These are phyloP conservation scores for Volucella inflata DNA, from an alignment of 2,888 invertebrate species.

Conservation along the genomic window DNA sequence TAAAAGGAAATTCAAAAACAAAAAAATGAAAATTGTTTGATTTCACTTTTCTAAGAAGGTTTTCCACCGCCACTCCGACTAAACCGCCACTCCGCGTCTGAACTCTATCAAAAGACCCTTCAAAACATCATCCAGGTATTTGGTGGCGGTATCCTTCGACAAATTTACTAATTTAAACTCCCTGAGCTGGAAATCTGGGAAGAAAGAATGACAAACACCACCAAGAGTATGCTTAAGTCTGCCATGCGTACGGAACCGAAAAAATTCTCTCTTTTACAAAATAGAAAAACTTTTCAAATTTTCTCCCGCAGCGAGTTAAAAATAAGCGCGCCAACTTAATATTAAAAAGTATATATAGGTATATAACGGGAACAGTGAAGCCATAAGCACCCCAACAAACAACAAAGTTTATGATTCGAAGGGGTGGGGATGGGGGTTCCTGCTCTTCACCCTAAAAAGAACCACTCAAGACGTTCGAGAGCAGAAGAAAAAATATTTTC, in stretches of 20 bases:
- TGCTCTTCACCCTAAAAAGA: not conserved
- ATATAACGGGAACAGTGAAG: conserved; percentile 37
- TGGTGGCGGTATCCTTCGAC: conserved; percentile 1
- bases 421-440: conserved; percentile 25
- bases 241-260: conserved; percentile 22
- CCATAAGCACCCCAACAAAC: conserved; percentile 43
- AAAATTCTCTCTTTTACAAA: conserved; percentile 33
- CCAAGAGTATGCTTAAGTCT: conserved; percentile 12
- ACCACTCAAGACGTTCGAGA: not conserved
- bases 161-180: conserved; percentile 70
- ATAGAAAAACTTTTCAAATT: conserved; percentile 74
- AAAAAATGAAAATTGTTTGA: conserved; percentile 2
- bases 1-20: not conserved
- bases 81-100: not conserved
- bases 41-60: conserved; percentile 25
- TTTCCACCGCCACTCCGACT: not conserved
- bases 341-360: conserved; percentile 32
- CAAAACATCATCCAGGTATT: conserved; percentile 6
- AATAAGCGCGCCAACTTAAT: conserved; percentile 69
- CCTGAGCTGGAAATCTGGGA: conserved; percentile 65
- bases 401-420: conserved; percentile 68
- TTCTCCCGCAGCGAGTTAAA: conserved; percentile 65
- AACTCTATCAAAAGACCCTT: conserved; percentile 9
- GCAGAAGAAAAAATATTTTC: no score
- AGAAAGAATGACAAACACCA: conserved; percentile 15